phyloP scores from a whole-genome alignment of 1,140 invertebrate genomes.

The Diprion similis region DNA sequence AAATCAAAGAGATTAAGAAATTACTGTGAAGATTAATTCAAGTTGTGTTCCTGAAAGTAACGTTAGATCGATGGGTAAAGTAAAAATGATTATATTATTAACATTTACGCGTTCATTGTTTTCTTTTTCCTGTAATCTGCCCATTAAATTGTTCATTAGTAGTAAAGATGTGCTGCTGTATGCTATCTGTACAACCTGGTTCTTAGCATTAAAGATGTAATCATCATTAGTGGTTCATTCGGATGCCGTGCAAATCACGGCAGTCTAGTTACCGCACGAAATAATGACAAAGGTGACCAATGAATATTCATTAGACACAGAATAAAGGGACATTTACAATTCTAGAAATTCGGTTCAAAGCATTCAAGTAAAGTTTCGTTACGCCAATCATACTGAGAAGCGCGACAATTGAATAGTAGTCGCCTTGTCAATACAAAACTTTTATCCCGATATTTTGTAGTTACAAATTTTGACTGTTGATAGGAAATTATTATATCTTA shows the following conservation, averaged over 20 bases:
- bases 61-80: conserved; percentile 52
- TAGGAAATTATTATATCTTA: too few species aligned
- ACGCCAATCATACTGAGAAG: too few species aligned
- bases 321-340: too few species aligned
- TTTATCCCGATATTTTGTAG: too few species aligned
- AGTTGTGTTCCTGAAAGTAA: conserved; percentile 61
- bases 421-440: too few species aligned
- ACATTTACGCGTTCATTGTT: conserved; percentile 31
- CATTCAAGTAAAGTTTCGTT: too few species aligned
- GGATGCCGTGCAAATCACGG: conserved; percentile 39
- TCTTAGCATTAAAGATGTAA: conserved; percentile 25
- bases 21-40: conserved; percentile 44
- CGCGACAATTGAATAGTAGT: too few species aligned
- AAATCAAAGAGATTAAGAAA: conserved; percentile 58
- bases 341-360: too few species aligned
- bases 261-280: conserved; percentile 28
- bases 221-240: conserved; percentile 22
- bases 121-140: conserved; percentile 48
- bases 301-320: background rate
- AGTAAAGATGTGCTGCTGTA: conserved; percentile 31
- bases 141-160: conserved; percentile 43
- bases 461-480: too few species aligned
- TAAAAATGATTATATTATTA: conserved; percentile 32
- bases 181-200: conserved; percentile 32
- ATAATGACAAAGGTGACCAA: conserved; percentile 26